Evolutionary conservation across 2,888 invertebrate species (phyloP).

Genomic region (Luperina nickerlii): DNA sequence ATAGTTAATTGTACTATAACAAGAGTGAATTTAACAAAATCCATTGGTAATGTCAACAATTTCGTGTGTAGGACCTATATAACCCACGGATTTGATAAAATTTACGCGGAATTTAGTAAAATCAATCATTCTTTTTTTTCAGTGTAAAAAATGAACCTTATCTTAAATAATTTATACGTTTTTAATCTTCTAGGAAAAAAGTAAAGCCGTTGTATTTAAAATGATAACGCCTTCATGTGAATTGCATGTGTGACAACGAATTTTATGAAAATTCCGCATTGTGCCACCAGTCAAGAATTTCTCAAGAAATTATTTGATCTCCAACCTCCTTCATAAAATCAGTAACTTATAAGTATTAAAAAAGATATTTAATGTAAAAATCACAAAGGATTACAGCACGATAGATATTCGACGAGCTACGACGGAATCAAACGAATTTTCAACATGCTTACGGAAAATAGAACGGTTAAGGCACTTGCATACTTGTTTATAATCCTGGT

Average conservation of each 20-base stretch:
- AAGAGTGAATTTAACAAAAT: no score
- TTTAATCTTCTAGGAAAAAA: neutral
- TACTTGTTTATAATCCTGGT: conserved; percentile 40
- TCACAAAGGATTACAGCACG: conserved; percentile 40
- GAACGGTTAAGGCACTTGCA: conserved; percentile 41
- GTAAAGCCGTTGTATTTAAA: neutral
- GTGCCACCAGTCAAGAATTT: neutral
- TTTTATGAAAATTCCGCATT: conserved; percentile 3
- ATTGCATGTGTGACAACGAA: neutral
- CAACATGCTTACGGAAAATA: conserved; percentile 60
- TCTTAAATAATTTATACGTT: neutral
- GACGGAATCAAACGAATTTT: conserved; percentile 67
- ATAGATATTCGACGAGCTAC: conserved; percentile 42
- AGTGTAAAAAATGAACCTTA: neutral
- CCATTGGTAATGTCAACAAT: no score
- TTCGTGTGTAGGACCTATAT: no score
- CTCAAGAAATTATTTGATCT: conserved; percentile 10
- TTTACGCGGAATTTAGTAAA: no score
- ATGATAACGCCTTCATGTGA: neutral
- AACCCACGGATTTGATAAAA: no score
- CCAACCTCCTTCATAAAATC: conserved; percentile 1
- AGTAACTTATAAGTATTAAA: conserved; percentile 29
- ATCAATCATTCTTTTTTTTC: no score
- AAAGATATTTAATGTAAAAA: conserved; percentile 47
- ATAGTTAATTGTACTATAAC: no score